Conservation (phyloP, 2,797 vertebrate species). For the Todus mexicanus region DNA sequence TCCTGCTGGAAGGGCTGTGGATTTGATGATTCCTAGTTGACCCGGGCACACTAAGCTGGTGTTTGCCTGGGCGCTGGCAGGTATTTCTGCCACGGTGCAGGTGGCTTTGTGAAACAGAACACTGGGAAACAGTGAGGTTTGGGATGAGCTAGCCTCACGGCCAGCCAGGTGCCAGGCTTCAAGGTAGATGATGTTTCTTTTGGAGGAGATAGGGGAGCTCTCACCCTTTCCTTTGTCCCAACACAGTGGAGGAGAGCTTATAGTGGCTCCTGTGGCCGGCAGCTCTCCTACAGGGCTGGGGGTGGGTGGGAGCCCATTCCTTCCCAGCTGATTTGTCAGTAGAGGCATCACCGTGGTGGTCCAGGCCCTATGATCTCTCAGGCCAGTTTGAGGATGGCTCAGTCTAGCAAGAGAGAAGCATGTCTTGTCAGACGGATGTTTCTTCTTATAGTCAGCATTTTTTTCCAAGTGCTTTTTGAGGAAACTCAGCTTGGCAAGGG, state of each 20-base stretch:
- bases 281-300: not conserved
- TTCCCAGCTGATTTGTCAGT: not conserved
- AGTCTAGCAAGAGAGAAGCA: not conserved
- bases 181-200: not conserved
- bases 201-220: not conserved
- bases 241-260: not conserved
- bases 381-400: not conserved
- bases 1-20: not conserved
- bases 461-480: slow-evolving; percentile 23
- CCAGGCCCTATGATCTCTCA: not conserved
- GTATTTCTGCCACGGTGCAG: not conserved
- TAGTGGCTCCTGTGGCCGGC: accelerated
- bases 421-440: not conserved
- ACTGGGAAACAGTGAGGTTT: not conserved
- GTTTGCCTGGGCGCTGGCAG: not conserved
- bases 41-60: not conserved
- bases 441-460: slow-evolving; percentile 25
- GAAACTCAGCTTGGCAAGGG: slow-evolving; percentile 32
- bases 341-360: not conserved
- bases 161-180: not conserved
- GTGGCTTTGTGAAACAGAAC: not conserved
- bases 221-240: not conserved
- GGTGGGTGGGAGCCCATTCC: accelerated
- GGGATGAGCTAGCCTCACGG: not conserved
- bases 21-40: not conserved